Conservation (phyloP, 2,888 invertebrate species). For the Julus scanicus region DNA sequence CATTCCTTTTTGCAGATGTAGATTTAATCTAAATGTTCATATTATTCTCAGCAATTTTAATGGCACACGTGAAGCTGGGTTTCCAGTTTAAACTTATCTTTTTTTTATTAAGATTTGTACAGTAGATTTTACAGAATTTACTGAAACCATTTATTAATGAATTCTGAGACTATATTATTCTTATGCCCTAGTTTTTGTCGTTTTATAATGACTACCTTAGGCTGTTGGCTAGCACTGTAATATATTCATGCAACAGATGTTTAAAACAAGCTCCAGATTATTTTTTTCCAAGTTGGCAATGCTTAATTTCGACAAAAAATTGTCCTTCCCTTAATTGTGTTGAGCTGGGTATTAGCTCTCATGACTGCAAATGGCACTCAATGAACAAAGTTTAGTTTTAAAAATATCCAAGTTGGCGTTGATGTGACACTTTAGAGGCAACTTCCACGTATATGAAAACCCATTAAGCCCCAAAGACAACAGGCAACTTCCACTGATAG, state of each 20-base stretch:
- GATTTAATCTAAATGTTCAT: too few relatives aligned
- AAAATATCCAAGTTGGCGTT: neutral
- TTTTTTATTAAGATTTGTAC: too few relatives aligned
- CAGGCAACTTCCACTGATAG: neutral
- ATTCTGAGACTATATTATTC: too few relatives aligned
- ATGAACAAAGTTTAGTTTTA: conserved; percentile 46
- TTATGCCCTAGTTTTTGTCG: neutral
- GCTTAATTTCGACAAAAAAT: conserved; percentile 50
- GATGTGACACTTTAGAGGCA: neutral
- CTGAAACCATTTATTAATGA: too few relatives aligned
- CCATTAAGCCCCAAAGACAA: conserved; percentile 16
- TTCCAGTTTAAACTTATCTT: too few relatives aligned
- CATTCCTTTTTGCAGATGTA: too few relatives aligned
- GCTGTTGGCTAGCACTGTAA: neutral
- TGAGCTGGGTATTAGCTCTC: conserved; percentile 37
- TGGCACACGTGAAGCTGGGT: too few relatives aligned
- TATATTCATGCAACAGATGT: conserved; percentile 49
- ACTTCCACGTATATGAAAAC: neutral
- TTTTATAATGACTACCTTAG: neutral
- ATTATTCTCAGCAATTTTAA: too few relatives aligned
- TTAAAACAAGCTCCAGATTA: neutral
- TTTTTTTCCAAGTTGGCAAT: neutral
- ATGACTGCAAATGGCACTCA: conserved; percentile 50
- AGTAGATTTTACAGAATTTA: too few relatives aligned
- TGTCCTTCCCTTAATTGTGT: conserved; percentile 44